phyloP scores from a whole-genome alignment of 1,140 invertebrate species.

The Pogonomyrmex barbatus region DNA sequence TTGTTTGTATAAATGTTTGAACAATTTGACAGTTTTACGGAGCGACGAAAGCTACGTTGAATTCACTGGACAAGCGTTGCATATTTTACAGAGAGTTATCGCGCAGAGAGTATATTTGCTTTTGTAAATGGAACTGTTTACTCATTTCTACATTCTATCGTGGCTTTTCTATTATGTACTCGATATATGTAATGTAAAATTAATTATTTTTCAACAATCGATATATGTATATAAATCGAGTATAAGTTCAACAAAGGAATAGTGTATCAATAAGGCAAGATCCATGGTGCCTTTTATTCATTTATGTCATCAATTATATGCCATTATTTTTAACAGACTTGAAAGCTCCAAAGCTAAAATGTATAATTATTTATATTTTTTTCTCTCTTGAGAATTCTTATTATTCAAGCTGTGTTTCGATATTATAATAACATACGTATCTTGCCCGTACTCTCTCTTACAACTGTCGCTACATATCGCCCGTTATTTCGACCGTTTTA shows the following conservation, averaged over 20 bases:
- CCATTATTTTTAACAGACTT: too few relatives aligned
- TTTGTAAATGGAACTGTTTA: neutral
- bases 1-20: constrained; percentile 29
- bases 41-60: constrained; percentile 5
- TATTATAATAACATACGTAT: neutral
- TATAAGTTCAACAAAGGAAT: too few relatives aligned
- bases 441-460: neutral
- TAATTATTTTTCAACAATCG: neutral
- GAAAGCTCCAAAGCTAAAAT: neutral
- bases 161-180: neutral
- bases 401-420: neutral
- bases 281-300: too few relatives aligned
- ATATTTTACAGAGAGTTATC: constrained; percentile 29
- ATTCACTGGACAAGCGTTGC: constrained; percentile 32
- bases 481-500: constrained; percentile 46
- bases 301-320: too few relatives aligned
- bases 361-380: constrained; percentile 2
- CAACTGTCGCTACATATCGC: constrained; percentile 23
- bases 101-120: neutral
- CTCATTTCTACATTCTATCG: neutral
- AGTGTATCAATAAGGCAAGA: too few relatives aligned
- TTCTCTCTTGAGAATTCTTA: neutral
- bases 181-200: neutral
- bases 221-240: too few relatives aligned
- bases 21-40: constrained; percentile 50